These are phyloP conservation scores for Megaceryle torquata DNA, from an alignment of 2,113 vertebrate species.

Conservation along the genomic window DNA sequence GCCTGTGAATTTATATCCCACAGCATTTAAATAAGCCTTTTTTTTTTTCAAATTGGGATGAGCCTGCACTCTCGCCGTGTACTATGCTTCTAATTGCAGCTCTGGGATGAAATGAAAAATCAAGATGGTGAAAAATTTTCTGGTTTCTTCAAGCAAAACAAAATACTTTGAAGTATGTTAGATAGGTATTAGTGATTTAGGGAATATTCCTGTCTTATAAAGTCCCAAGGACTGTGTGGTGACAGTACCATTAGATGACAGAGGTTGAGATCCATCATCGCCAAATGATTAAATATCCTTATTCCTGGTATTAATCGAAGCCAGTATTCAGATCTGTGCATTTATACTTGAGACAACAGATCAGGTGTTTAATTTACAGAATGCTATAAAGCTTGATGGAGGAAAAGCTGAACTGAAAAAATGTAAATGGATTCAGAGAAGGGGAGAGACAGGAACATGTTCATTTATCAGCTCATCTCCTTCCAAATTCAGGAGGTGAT, in stretches of 20 bases:
- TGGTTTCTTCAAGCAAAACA: background rate
- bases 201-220: background rate
- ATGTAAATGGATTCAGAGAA: background rate
- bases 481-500: background rate
- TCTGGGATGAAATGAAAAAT: background rate
- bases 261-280: background rate
- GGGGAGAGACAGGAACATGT: background rate
- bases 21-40: background rate
- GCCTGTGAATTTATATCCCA: background rate
- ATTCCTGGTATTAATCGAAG: background rate
- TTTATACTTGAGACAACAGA: background rate
- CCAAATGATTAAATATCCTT: background rate
- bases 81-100: background rate
- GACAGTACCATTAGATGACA: rapidly evolving
- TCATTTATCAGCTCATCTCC: background rate
- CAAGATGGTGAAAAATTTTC: background rate
- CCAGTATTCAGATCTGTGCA: background rate
- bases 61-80: background rate
- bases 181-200: background rate
- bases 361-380: background rate
- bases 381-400: background rate
- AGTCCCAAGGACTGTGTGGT: background rate
- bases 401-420: background rate
- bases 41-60: background rate
- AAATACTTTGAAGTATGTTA: background rate